These are phyloP conservation scores for Melanophora roralis DNA, from an alignment of 2,888 invertebrate genomes.

Conservation along the genomic window DNA sequence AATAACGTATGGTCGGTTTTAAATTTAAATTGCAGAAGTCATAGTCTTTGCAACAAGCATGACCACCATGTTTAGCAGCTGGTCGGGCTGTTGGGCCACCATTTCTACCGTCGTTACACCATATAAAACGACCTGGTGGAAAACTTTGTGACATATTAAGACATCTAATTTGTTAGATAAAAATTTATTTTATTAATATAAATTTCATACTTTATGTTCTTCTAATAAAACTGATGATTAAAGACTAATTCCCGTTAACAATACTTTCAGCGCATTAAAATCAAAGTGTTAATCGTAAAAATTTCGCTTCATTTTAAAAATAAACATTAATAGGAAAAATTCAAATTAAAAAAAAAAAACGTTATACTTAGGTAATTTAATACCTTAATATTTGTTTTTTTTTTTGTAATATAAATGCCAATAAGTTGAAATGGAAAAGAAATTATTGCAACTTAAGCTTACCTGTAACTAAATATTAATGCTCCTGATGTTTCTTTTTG, in stretches of 20 bases:
- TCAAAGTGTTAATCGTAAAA: too few relatives aligned
- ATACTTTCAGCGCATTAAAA: too few relatives aligned
- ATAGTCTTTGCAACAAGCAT: slow-evolving; percentile 75
- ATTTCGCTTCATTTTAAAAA: neutral
- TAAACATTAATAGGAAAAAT: slow-evolving; percentile 27
- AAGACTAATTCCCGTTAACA: too few relatives aligned
- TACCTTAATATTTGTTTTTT: too few relatives aligned
- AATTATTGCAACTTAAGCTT: slow-evolving; percentile 72
- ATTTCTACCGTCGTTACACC: slow-evolving; percentile 76
- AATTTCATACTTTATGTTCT: neutral
- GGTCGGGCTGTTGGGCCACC: slow-evolving; percentile 76
- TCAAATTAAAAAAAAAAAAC: slow-evolving; percentile 34
- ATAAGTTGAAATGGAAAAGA: neutral
- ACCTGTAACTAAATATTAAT: slow-evolving; percentile 86
- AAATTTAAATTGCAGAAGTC: slow-evolving; percentile 77
- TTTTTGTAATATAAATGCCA: too few relatives aligned
- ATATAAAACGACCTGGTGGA: slow-evolving; percentile 76
- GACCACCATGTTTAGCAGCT: slow-evolving; percentile 72
- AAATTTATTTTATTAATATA: neutral
- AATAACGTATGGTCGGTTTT: slow-evolving; percentile 75
- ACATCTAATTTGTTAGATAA: slow-evolving; percentile 69
- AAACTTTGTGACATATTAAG: slow-evolving; percentile 75
- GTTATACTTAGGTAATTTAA: too few relatives aligned
- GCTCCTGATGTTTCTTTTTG: slow-evolving; percentile 74
- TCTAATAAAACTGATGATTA: neutral